Conservation (phyloP, 2,888 invertebrate genomes). For the Linyphia triangularis region DNA sequence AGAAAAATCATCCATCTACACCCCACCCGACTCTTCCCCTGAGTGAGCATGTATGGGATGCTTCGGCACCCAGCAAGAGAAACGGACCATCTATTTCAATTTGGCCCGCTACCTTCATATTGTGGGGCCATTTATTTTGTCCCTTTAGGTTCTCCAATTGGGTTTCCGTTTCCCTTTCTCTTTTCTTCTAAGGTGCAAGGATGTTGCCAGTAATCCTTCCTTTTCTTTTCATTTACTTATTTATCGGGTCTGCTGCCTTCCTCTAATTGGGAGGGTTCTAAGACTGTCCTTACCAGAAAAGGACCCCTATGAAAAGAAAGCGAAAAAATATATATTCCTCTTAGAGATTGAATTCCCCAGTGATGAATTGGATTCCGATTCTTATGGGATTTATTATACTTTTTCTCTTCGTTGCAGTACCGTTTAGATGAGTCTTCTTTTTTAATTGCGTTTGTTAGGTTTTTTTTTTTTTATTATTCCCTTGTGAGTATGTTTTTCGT, state of each 20-base stretch:
- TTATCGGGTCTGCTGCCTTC: conserved; percentile 23
- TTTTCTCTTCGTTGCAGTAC: neutral
- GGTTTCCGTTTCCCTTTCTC: neutral
- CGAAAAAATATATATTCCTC: neutral
- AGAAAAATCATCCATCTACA: conserved; percentile 39
- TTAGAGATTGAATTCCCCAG: conserved; percentile 9
- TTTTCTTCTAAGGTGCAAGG: conserved; percentile 19
- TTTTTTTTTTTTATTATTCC: neutral
- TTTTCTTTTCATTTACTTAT: conserved; percentile 19
- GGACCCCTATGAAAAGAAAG: neutral
- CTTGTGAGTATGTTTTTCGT: too few species aligned
- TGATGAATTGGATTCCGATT: conserved; percentile 17
- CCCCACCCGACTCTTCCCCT: neutral
- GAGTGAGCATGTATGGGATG: neutral
- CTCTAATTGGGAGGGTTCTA: conserved; percentile 36
- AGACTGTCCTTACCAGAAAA: neutral
- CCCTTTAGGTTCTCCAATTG: conserved; percentile 34
- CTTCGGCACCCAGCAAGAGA: conserved; percentile 28
- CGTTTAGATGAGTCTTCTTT: neutral
- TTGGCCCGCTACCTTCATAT: conserved; percentile 69
- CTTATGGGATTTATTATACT: neutral
- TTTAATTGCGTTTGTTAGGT: neutral
- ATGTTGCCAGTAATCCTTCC: conserved; percentile 28
- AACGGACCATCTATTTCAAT: conserved; percentile 67
- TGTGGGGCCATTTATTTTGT: conserved; percentile 62